phyloP scores from a whole-genome alignment of 2,888 invertebrate genomes.

The Eledona agricola region DNA sequence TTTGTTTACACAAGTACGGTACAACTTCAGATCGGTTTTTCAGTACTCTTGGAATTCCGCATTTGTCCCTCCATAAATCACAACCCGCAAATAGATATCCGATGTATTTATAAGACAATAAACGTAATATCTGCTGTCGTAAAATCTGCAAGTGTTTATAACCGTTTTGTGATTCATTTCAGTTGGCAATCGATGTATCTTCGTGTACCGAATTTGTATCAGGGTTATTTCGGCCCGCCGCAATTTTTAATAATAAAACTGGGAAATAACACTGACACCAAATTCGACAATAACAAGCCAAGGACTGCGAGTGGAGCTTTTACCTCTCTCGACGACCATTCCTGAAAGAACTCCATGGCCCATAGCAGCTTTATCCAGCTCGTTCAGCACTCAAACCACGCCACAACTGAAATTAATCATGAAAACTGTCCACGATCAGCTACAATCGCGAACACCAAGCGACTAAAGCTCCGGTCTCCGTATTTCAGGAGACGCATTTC shows the following conservation, averaged over 20 bases:
- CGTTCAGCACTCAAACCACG: constrained; percentile 6
- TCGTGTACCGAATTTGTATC: constrained; percentile 37
- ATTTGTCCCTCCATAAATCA: too few relatives aligned
- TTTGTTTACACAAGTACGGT: too few relatives aligned
- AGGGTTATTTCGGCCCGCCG: constrained; percentile 23
- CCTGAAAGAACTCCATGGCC: constrained; percentile 63
- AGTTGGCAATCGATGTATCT: constrained; percentile 38
- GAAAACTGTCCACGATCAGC: constrained; percentile 32
- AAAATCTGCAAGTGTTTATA: constrained; percentile 36
- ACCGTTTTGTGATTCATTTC: constrained; percentile 35
- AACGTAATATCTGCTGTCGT: constrained; percentile 7
- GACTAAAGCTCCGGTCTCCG: constrained; percentile 54
- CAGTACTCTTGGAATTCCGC: too few relatives aligned
- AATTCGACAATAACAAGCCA: too few relatives aligned
- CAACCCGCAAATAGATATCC: neutral
- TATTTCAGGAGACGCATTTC: constrained; percentile 59
- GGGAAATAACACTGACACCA: constrained; percentile 3
- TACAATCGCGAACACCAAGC: constrained; percentile 49
- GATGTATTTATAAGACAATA: constrained; percentile 7
- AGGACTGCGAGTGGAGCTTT: constrained; percentile 2
- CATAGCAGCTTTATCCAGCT: constrained; percentile 49
- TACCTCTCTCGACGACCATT: constrained; percentile 53
- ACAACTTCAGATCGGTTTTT: too few relatives aligned
- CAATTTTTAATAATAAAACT: constrained; percentile 23
- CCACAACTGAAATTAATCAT: constrained; percentile 1